Conservation (phyloP, 2,797 vertebrate species). For the Tadarida brasiliensis region DNA sequence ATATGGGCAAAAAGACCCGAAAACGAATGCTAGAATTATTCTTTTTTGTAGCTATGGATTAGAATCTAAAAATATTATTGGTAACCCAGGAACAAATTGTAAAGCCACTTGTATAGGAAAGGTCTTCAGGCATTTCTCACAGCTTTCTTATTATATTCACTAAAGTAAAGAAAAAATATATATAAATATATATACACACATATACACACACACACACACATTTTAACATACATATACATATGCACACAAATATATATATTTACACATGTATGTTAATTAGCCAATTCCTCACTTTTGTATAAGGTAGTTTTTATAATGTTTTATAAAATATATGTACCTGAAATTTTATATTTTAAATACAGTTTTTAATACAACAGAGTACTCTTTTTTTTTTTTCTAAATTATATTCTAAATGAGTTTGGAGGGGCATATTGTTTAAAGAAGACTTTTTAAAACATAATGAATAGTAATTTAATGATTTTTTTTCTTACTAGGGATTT, state of each 20-base stretch:
- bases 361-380: slow-evolving; percentile 44
- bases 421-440: neutral
- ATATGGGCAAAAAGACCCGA: neutral
- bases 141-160: neutral
- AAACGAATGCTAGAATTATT: neutral
- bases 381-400: neutral
- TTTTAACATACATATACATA: neutral
- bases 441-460: neutral
- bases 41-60: neutral
- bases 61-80: neutral
- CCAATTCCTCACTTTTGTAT: neutral
- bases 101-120: neutral
- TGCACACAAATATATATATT: neutral
- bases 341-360: slow-evolving; percentile 40
- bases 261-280: neutral
- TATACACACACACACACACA: neutral
- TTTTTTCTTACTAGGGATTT: slow-evolving; percentile 4
- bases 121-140: neutral
- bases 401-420: slow-evolving; percentile 36
- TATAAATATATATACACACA: neutral
- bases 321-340: slow-evolving; percentile 3
- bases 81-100: neutral
- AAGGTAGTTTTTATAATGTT: neutral
- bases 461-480: neutral
- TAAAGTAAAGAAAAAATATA: neutral